Base-by-base conservation (phyloP, 2,113 vertebrate species). In the Pelvicachromis taeniatus region DNA sequence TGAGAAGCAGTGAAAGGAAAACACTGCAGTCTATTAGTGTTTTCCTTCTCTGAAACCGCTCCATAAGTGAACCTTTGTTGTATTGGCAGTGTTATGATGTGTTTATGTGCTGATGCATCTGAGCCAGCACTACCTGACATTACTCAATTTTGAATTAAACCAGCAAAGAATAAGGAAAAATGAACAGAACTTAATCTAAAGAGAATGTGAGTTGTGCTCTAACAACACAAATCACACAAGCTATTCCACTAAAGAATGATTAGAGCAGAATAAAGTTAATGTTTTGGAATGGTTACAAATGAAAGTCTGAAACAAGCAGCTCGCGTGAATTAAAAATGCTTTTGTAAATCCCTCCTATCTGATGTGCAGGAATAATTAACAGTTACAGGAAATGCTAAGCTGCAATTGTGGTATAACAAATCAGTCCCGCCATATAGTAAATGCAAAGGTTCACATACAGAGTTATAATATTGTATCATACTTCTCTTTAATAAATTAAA, bases 21-120 rank as follows among this genome's bases (percentile, higher is more conserved):
- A 48, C 14, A 29, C 1, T 48, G 14, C 23, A 73, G 65, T 45
- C 0, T 16, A 70, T 5, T 0, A 48, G 14, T 1, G 1, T 26
- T 45, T 45, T 45, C 63, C 21, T 45, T 70, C 65, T 70, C 21
- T 68, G 35, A 42, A 68, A 4, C 1, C n/a, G 9, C 4, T 16
- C 35, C 1, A 0, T 65, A 21, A 40, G 40, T 70, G 45, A 16
- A 48, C 16, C 45, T 10, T 16, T 48, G 16, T 48, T 48, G 14
- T 19, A 17, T 7, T 19, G 42, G 23, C 40, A 48, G 4, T 7
- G 1, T 50, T 0, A 31, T 31, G 16, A 50, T 75, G 50, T 31
- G 70, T 29, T 48, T 50, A n/a, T 50, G 42, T n/a, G 16, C 14
- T 50, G 42, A 19, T 75, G 42, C 45, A 75, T 75, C 38, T 31